Conservation (phyloP, 2,888 invertebrate species). For the Xylota segnis region DNA sequence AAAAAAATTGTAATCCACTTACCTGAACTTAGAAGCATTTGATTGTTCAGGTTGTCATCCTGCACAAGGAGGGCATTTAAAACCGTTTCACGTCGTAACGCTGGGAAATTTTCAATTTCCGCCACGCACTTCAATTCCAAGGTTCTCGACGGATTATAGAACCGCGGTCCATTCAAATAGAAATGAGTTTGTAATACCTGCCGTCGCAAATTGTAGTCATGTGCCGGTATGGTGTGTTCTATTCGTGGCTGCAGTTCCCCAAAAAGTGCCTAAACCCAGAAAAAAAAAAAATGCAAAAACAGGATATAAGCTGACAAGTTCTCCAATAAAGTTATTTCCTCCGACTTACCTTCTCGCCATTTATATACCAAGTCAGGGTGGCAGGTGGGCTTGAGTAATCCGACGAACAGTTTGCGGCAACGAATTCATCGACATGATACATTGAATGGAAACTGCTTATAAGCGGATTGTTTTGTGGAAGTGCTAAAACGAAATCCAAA, state of each 20-base stretch:
- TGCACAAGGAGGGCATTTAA: conserved; percentile 82
- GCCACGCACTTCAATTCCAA: conserved; percentile 84
- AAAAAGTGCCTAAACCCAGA: conserved; percentile 81
- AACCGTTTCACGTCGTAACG: conserved; percentile 81
- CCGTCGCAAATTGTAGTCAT: conserved; percentile 83
- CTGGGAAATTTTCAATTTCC: conserved; percentile 84
- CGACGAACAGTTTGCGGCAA: conserved; percentile 84
- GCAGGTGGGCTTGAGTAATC: conserved; percentile 84
- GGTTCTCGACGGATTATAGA: conserved; percentile 81
- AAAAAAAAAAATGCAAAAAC: conserved; percentile 45
- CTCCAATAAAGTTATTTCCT: conserved; percentile 33
- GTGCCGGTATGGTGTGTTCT: conserved; percentile 83
- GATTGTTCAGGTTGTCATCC: conserved; percentile 83
- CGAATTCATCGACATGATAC: conserved; percentile 84
- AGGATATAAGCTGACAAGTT: conserved; percentile 52
- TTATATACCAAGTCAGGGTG: conserved; percentile 84
- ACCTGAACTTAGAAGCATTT: conserved; percentile 81
- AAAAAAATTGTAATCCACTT: conserved; percentile 38
- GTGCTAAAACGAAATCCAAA: conserved; percentile 78
- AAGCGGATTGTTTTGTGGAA: conserved; percentile 84
- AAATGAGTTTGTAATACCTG: conserved; percentile 83
- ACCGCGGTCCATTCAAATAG: conserved; percentile 83
- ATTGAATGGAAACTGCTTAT: conserved; percentile 83
- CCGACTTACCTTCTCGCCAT: conserved; percentile 83
- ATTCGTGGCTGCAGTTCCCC: conserved; percentile 83